A percentile compares a stretch with the other conserved stretches of the same genome.
Conservation (phyloP, 2,888 invertebrate species). For the Hololepta plana region DNA sequence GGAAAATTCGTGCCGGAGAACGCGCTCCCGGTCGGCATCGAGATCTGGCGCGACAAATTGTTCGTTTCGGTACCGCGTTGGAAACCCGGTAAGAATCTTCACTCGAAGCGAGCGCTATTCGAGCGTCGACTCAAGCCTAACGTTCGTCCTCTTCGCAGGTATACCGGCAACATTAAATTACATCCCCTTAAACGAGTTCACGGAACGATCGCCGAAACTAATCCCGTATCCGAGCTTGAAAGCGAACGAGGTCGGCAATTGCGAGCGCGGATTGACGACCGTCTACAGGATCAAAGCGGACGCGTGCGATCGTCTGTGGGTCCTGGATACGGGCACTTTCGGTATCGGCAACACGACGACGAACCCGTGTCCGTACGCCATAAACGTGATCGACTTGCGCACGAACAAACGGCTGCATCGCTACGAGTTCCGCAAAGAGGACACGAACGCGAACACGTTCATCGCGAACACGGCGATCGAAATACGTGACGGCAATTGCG, state of each 20-base stretch:
- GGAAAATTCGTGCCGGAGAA: constrained; percentile 59
- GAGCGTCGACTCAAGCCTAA: no score
- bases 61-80: constrained; percentile 71
- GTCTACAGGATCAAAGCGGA: constrained; percentile 67
- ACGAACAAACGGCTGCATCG: constrained; percentile 32
- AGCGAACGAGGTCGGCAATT: constrained; percentile 58
- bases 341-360: constrained; percentile 59
- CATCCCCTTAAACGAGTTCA: constrained; percentile 46
- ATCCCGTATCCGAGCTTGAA: constrained; percentile 64
- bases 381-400: constrained; percentile 58
- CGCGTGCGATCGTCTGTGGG: constrained; percentile 65
- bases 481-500: constrained; percentile 52
- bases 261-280: constrained; percentile 54
- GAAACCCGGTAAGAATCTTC: constrained; percentile 59
- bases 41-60: constrained; percentile 63
- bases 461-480: constrained; percentile 79
- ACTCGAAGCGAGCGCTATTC: no score
- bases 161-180: constrained; percentile 69
- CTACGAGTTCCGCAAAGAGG: constrained; percentile 50
- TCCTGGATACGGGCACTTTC: constrained; percentile 65
- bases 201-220: constrained; percentile 50
- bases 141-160: constrained; percentile 40
- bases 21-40: constrained; percentile 65
- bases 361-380: constrained; percentile 61
- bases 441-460: constrained; percentile 59